Base-by-base conservation (phyloP, 2,797 vertebrate genomes). In the Hyperoplus lanceolatus region DNA sequence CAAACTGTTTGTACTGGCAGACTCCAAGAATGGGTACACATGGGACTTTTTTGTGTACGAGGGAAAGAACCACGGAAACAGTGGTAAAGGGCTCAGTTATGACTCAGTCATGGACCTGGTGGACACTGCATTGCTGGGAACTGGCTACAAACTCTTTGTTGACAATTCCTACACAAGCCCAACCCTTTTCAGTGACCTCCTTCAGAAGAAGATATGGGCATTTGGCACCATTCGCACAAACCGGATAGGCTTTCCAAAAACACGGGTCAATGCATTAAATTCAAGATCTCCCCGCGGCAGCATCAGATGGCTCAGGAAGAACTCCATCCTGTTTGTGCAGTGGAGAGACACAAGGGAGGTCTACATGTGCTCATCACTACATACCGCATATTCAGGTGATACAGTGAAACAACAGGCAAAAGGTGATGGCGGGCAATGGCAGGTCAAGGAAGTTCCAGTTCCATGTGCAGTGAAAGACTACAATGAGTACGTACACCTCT, bases 1-100 rank as follows among this genome's bases (percentile, higher is more conserved):
- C n/a, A n/a, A n/a, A n/a, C n/a, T n/a, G n/a, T n/a, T n/a, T n/a
- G 75, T 82, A 0, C 49, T 85, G 38, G 75, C 65, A 0, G 79
- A 89, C 56, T 61, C 80, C 7, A 11, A 4, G 5, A 74, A 46
- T 4, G 80, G 69, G 0, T 87, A 89, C n/a, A 81, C 84, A 0
- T 87, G 65, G 68, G 71, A 83, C 70, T 86, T 82, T 29, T 79
- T 53, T 51, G 63, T 85, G 1, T 81, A 81, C 21, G 54, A 57
- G 77, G 79, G 21, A 62, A 56, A 48, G 45, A 4, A 3, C 9
- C n/a, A 11, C 2, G 6, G 21, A 5, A 41, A 6, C 29, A n/a
- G 7, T 8, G 56, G 70, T 14, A 79, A 76, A 4, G 73, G 81
- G 0, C 42, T 86, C 1, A 60, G 70, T 42, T 83, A 78, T 43